Evolutionary conservation across 2,113 vertebrate species (phyloP).

Genomic region (Electrona antarctica): DNA sequence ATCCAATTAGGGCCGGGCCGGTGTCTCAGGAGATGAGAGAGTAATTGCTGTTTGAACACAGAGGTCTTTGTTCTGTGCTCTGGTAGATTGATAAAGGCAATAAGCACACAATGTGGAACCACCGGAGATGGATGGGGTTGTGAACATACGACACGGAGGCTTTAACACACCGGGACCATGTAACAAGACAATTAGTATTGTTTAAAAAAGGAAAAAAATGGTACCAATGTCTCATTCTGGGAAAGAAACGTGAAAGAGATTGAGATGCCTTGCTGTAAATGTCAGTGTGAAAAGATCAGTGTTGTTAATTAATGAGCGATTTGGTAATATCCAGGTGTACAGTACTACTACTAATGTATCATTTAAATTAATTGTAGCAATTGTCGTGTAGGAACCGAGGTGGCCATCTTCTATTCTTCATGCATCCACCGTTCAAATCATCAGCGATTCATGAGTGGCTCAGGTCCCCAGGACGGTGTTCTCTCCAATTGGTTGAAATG

Average conservation of each 20-base stretch:
- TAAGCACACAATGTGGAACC: slow-evolving; percentile 86
- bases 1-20: slow-evolving; percentile 93
- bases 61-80: slow-evolving; percentile 93
- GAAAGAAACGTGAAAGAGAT: slow-evolving; percentile 13
- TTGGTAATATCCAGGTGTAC: slow-evolving; percentile 45
- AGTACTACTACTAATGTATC: slow-evolving; percentile 2
- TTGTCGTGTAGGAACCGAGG: not conserved
- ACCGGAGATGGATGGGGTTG: slow-evolving; percentile 75
- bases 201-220: too few relatives aligned
- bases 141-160: slow-evolving; percentile 50
- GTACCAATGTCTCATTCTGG: slow-evolving; percentile 41
- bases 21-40: slow-evolving; percentile 81
- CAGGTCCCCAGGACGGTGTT: slow-evolving; percentile 26
- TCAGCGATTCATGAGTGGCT: slow-evolving; percentile 53
- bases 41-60: slow-evolving; percentile 92
- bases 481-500: not conserved
- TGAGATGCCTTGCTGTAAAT: slow-evolving; percentile 49
- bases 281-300: slow-evolving; percentile 48
- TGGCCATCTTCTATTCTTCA: slow-evolving; percentile 23
- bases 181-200: slow-evolving; percentile 68
- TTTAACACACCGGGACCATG: slow-evolving; percentile 55
- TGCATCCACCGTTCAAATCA: slow-evolving; percentile 51
- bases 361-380: slow-evolving; percentile 38
- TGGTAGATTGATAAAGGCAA: slow-evolving; percentile 90
- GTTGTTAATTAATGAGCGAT: slow-evolving; percentile 70